Percentiles rank a stretch among this genome's conserved stretches.
phyloP scores from a whole-genome alignment of 2,797 vertebrate species.

The Pseudochromis fuscus region DNA sequence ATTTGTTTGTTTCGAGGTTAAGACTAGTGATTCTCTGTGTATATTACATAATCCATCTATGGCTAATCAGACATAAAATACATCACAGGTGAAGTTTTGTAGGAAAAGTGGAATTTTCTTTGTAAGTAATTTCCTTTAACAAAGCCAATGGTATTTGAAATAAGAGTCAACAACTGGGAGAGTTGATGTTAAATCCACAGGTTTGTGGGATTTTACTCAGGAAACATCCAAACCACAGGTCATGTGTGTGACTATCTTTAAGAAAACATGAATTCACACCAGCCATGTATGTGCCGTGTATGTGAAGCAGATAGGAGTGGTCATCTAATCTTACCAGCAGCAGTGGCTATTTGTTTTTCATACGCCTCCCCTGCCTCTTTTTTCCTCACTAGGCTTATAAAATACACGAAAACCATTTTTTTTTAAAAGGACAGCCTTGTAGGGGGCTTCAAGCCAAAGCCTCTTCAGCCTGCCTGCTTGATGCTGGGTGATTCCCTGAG shows the following conservation, averaged over 20 bases:
- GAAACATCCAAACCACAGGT: conserved; percentile 28
- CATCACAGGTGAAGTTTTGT: too few species aligned
- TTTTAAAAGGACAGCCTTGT: conserved; percentile 62
- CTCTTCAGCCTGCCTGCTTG: conserved; percentile 54
- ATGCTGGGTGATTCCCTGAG: conserved; percentile 65
- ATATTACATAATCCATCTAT: not conserved
- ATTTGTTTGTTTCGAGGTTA: conserved; percentile 24
- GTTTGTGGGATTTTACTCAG: conserved; percentile 4
- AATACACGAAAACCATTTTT: conserved; percentile 64
- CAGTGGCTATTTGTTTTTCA: conserved; percentile 60
- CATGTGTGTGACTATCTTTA: conserved; percentile 19
- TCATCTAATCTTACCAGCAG: conserved; percentile 50
- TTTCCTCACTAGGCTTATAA: conserved; percentile 56
- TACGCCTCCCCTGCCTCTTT: conserved; percentile 29
- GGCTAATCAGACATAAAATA: not conserved
- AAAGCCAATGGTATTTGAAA: conserved; percentile 24
- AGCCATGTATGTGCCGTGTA: conserved; percentile 14
- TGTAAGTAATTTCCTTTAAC: not conserved
- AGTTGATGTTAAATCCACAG: conserved; percentile 18
- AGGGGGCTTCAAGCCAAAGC: conserved; percentile 58
- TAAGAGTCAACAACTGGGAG: conserved; percentile 4
- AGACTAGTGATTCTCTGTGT: conserved; percentile 6
- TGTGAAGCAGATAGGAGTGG: conserved; percentile 32
- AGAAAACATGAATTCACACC: conserved; percentile 43
- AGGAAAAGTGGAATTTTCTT: not conserved